Conservation (phyloP, 2,888 invertebrate species). For the Melangyna quadrimaculata region DNA sequence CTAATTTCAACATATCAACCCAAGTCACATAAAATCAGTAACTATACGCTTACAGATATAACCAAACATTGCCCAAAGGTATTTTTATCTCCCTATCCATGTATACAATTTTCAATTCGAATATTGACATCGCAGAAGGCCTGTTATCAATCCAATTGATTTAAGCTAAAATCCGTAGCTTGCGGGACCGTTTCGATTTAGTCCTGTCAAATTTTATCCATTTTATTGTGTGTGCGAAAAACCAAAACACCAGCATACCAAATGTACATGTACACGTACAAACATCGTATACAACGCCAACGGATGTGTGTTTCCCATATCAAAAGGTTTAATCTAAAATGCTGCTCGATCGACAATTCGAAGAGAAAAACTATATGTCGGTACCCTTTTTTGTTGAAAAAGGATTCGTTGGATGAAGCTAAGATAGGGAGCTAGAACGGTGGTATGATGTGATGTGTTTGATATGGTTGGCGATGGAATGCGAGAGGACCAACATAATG, state of each 20-base stretch:
- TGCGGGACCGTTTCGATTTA: slow-evolving; percentile 3
- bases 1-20: background rate
- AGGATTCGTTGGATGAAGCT: background rate
- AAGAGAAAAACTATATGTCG: background rate
- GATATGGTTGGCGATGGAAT: background rate
- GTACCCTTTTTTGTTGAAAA: slow-evolving; percentile 1
- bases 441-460: too few relatives aligned
- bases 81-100: background rate
- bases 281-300: background rate
- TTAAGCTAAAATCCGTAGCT: slow-evolving; percentile 31
- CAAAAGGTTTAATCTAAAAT: slow-evolving; percentile 25
- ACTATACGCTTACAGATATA: background rate
- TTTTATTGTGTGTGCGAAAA: background rate
- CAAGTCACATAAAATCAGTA: background rate
- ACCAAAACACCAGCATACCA: background rate
- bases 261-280: background rate
- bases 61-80: slow-evolving; percentile 6
- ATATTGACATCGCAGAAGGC: slow-evolving; percentile 32
- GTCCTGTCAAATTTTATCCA: background rate
- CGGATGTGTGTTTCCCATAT: slow-evolving; percentile 9
- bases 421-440: background rate
- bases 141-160: slow-evolving; percentile 49
- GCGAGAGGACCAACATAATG: background rate
- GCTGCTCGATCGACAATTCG: slow-evolving; percentile 19
- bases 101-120: background rate